Conservation (phyloP, 2,888 invertebrate species). For the Thymelicus acteon region DNA sequence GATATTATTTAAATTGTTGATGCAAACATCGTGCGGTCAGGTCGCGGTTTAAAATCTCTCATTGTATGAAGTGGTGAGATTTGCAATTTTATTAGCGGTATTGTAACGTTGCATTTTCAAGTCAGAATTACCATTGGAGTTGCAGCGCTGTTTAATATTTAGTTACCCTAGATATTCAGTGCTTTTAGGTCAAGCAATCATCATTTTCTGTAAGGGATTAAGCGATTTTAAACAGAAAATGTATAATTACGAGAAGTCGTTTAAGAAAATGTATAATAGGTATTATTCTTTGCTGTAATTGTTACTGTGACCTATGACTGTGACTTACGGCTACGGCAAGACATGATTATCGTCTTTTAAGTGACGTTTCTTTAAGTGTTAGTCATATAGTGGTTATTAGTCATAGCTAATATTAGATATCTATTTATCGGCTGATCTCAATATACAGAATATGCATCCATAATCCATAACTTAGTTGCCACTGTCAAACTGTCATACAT, state of each 20-base stretch:
- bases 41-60: slow-evolving; percentile 30
- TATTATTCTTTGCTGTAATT: background rate
- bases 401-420: no score
- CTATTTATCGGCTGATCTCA: no score
- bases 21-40: slow-evolving; percentile 25
- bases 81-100: slow-evolving; percentile 36
- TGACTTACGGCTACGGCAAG: no score
- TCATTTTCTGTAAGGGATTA: slow-evolving; percentile 12
- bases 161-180: slow-evolving; percentile 30
- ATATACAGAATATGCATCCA: no score
- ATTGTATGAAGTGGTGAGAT: slow-evolving; percentile 30
- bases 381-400: no score
- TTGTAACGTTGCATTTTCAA: slow-evolving; percentile 32
- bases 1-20: slow-evolving; percentile 33
- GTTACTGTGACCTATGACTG: no score
- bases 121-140: slow-evolving; percentile 30
- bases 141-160: slow-evolving; percentile 33
- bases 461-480: no score
- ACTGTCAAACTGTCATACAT: no score
- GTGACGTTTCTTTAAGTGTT: no score
- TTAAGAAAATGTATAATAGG: background rate
- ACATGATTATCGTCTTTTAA: no score
- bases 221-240: slow-evolving; percentile 10
- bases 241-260: background rate
- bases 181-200: slow-evolving; percentile 28